Evolutionary conservation across 2,888 invertebrate species (phyloP), one percentile per base, ranked within the genome.

Genomic region (Osedax fenrisi): DNA sequence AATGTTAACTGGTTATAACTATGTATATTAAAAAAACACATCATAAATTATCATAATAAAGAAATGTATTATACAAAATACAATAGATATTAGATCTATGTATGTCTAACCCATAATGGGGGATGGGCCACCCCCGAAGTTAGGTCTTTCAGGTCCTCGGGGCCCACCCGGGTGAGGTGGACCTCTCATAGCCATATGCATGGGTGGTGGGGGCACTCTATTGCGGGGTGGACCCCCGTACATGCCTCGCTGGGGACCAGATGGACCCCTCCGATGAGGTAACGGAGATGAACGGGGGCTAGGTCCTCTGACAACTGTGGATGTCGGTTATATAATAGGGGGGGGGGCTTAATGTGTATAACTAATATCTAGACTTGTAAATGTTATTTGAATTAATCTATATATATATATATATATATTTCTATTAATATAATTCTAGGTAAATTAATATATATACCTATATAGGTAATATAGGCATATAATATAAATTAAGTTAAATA

Each of bases 221-320:
- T 5, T 21, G 56, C 27, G 24, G 22, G 75, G 22, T 24, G 67
- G 59, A n/a, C 26, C 17, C 68, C 68, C n/a, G 27, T 62, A n/a
- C 25, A n/a, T 21, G 10, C n/a, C 56, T 72, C 41, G 26, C 62
- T 59, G 64, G 17, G 41, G 41, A 10, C 41, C 41, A 41, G 41
- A 17, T 41, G 41, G 41, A 41, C 41, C 41, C 41, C 41, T 5
- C 10, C 41, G 41, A 17, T 41, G 41, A 17, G 41, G 41, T 41
- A 41, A 41, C 17, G 41, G 41, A 5, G 41, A 17, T 17, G 13
- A 22, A 61, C 10, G 24, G 21, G 10, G 27, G 5, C 21, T 41
- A 56, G 3, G 27, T 5, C 26, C 56, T 17, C 26, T 61, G 21
- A 26, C 17, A 27, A n/a, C 27, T 21, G n/a, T 24, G 56, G 21